Base-by-base conservation (phyloP, 2,888 invertebrate genomes). In the Hyles lineata region DNA sequence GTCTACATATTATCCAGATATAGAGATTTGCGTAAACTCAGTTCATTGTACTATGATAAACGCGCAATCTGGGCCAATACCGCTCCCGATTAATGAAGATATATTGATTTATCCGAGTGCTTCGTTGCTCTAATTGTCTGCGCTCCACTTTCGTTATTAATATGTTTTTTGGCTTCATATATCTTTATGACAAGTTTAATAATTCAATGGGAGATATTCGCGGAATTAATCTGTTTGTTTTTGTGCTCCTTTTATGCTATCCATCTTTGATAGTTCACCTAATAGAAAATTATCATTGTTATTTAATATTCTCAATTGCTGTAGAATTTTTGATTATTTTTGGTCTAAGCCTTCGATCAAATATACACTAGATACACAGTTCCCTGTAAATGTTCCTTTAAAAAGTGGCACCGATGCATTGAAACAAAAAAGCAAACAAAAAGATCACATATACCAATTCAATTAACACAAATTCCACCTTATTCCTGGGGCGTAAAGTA, bases 31-130 rank as follows among this genome's bases (percentile, higher is more conserved):
- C 67, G 67, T 67, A 50, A 67, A 67, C 21, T 21, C 43, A n/a
- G 67, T 67, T 67, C 67, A 15, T 21, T 67, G 50, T 50, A 50
- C 67, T 21, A 50, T 67, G 73, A 62, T 73, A 55, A 70, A 73
- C 61, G 52, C 55, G 58, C 77, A 79, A 81, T 82, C 82, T 81
- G 72, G 79, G 79, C 78, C 80, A 81, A 79, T 71, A 77, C 77
- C 81, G 79, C 78, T 77, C 77, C 77, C 81, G 82, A 85, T 82
- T 82, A 84, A 85, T 84, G 79, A 78, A 83, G 84, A 85, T 85
- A 81, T 85, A 85, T 84, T 72, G 76, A 74, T 80, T 80, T 76
- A 73, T 78, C 79, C 80, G 77, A 78, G 78, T 76, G 61, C 32
- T 70, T 70, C 70, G 70, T 70, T 73, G 73, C 61, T 55, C 70